Base-by-base conservation (phyloP, 2,888 invertebrate genomes). In the Zaprionus obscuricornis region DNA sequence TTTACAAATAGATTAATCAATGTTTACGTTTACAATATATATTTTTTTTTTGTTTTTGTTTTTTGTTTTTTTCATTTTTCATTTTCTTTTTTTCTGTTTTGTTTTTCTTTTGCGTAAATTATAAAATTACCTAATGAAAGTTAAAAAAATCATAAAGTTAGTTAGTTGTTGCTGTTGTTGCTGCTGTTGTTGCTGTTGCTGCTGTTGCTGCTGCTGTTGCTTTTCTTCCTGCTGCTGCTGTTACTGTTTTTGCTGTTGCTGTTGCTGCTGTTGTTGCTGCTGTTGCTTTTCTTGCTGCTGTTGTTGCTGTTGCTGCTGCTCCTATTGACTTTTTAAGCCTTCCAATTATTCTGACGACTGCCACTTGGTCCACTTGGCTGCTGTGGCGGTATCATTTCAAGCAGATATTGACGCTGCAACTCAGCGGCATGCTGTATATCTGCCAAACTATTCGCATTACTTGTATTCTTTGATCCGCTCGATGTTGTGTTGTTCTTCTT, bases 391-490 rank as follows among this genome's bases (percentile, higher is more conserved):
- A 98, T 97, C 97, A 98, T 97, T 90, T 98, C 98, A 66, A 98
- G 93, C 87, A 98, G 93, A 92, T 98, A 98, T 92, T 98, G 98
- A 52, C 98, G 92, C 91, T 98, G 98, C 68, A 96, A 92, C 89
- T 96, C 96, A 2, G 96, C 96, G 59, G 96, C 96, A 74, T 96
- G 93, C 89, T 96, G 96, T 89, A 96, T 92, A 78, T 97, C 96
- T 0, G 94, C 95, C 86, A 94, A 90, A 75, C 87, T 90, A 40
- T 83, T 84, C 10, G 88, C 74, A 72, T 88, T 89, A 43, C 39
- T 78, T 1, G 73, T 60, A 60, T 87, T 90, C 54, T 89, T 89
- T 36, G 89, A 83, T 14, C 87, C 74, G 13, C 85, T 75, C 37
- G 87, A 85, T 10, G 87, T 74, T 2, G 88, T 83, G 66, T 76